Evolutionary conservation across 1,140 invertebrate genomes (phyloP).

Genomic region (Drosophila parabipectinata): DNA sequence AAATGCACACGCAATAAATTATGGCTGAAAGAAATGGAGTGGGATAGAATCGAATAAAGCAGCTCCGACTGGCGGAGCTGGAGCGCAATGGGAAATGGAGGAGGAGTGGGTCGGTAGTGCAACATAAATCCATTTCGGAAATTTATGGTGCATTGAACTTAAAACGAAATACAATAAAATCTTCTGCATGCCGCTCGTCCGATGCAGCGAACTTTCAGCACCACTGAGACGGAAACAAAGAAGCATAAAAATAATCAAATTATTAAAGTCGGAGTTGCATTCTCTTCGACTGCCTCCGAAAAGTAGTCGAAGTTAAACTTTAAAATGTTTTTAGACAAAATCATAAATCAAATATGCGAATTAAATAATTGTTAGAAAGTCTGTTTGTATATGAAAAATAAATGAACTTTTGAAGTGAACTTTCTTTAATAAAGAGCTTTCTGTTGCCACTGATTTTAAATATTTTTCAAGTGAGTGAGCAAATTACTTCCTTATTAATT

Average conservation of each 20-base stretch:
- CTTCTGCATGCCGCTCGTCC: constrained; percentile 38
- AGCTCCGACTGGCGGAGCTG: neutral
- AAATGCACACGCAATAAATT: constrained; percentile 75
- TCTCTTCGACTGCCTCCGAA: neutral
- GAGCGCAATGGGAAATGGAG: constrained; percentile 4
- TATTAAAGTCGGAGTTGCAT: constrained; percentile 54
- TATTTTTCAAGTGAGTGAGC: neutral
- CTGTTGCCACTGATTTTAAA: neutral
- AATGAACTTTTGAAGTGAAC: too few relatives aligned
- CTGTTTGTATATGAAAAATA: too few relatives aligned
- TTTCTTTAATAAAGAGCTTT: neutral
- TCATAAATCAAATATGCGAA: neutral
- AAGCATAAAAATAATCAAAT: constrained; percentile 68
- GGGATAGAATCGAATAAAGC: constrained; percentile 31
- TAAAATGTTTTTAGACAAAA: neutral
- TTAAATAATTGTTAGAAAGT: neutral
- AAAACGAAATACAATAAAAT: constrained; percentile 81
- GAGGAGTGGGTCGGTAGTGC: constrained; percentile 25
- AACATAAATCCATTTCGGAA: constrained; percentile 73
- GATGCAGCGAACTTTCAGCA: constrained; percentile 37
- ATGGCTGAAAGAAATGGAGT: constrained; percentile 47
- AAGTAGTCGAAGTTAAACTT: neutral
- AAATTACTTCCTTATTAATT: neutral
- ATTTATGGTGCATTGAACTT: constrained; percentile 80
- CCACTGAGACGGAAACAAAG: constrained; percentile 42